phyloP scores from a whole-genome alignment of 2,797 vertebrate genomes.

The Scolopax bukidnonensis region DNA sequence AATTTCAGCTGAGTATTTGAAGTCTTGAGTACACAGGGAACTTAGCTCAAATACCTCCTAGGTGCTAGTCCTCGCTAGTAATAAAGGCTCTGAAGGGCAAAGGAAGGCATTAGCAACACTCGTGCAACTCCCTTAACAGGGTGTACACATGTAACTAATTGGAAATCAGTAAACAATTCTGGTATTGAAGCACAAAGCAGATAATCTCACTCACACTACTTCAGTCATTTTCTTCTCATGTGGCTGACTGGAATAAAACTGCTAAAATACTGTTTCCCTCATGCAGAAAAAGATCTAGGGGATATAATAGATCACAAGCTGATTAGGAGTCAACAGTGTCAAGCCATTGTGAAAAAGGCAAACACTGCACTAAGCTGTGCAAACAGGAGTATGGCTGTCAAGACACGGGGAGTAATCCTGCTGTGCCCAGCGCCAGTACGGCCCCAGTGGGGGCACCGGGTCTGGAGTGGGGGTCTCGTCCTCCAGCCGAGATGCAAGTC shows the following conservation, averaged over 20 bases:
- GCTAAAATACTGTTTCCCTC: conserved; percentile 68
- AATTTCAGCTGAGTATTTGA: not conserved
- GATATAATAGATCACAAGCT: conserved; percentile 72
- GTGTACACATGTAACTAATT: conserved; percentile 49
- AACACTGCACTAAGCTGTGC: conserved; percentile 70
- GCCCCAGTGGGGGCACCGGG: not conserved
- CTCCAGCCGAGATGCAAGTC: not conserved
- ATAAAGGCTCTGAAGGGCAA: conserved; percentile 30
- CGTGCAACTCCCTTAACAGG: conserved; percentile 4
- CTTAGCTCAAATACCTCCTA: conserved; percentile 11
- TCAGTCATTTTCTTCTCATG: conserved; percentile 64
- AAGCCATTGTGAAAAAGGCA: conserved; percentile 70
- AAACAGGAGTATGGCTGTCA: conserved; percentile 55
- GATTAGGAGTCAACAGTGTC: conserved; percentile 73
- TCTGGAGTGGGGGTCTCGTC: not conserved
- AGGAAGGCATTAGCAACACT: conserved; percentile 19
- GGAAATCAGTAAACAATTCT: conserved; percentile 65
- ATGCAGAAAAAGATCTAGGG: conserved; percentile 69
- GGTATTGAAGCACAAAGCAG: conserved; percentile 61
- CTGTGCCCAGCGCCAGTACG: not conserved
- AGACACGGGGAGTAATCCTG: conserved; percentile 35
- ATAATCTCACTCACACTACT: conserved; percentile 68
- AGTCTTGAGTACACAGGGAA: conserved; percentile 42
- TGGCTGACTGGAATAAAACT: conserved; percentile 58
- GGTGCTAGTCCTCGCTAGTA: not conserved